Percentiles rank a stretch among this genome's conserved stretches.
Conservation (phyloP, 2,797 vertebrate species). For the Danio tinwini region DNA sequence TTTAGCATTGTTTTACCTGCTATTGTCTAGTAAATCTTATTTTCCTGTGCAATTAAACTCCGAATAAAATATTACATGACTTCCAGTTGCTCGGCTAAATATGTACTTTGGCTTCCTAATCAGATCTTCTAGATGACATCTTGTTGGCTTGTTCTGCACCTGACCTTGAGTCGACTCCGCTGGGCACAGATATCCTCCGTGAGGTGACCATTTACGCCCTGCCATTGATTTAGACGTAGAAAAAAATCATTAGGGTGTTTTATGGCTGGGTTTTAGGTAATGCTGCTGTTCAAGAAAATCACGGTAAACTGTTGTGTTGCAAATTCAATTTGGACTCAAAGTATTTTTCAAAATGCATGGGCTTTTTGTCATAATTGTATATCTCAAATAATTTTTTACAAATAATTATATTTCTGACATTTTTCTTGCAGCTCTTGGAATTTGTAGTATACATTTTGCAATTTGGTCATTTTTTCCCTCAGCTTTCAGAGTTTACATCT, state of each 20-base stretch:
- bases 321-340: background rate
- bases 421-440: too few species aligned
- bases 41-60: conserved; percentile 8
- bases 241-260: background rate
- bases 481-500: too few species aligned
- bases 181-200: background rate
- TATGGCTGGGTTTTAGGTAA: background rate
- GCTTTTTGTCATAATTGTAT: too few species aligned
- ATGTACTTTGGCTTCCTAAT: conserved; percentile 18
- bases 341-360: background rate
- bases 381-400: too few species aligned
- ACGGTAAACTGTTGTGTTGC: background rate
- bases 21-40: background rate
- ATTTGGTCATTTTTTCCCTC: too few species aligned
- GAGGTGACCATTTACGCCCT: background rate
- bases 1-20: background rate
- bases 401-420: too few species aligned
- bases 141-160: background rate
- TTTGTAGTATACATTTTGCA: too few species aligned
- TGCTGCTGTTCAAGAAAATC: background rate
- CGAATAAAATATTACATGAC: conserved; percentile 10
- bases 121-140: background rate
- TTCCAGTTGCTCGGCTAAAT: conserved; percentile 5
- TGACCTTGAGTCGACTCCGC: background rate
- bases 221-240: background rate